Base-by-base conservation (phyloP, 92 coral and sea anemone species). In the Epizoanthus stellaris region DNA sequence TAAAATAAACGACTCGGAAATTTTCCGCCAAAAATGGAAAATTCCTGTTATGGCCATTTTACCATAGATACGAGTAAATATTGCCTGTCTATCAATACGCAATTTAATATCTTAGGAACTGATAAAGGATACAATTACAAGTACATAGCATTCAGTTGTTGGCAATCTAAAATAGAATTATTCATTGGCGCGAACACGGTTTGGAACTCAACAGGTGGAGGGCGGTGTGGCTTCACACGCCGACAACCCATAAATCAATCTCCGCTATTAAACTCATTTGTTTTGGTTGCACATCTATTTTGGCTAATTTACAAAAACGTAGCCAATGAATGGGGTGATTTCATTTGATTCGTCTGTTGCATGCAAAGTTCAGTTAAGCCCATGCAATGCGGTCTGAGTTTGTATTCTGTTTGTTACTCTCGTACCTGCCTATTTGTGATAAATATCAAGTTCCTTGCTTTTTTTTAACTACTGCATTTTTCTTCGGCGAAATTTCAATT, bases 201-300 rank as follows among this genome's bases (percentile, higher is more conserved):
- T 19, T 59, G 25, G 14, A 20, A 2, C 47, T 19, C 19, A 62
- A 40, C 83, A 79, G 83, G 83, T 79, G 83, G 83, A 61, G 15
- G 45, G 45, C 30, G 49, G 49, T 68, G 73, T 68, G 73, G 21
- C 2, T 68, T 68, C 42, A 49, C 20, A 11, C n/a, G 49, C 45
- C 7, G 73, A 38, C 49, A 68, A 43, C 10, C 40, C 72, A 67
- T 67, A 12, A 68, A 68, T 68, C 73, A 68, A 38, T 38, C 15
- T 68, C 11, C 5, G 21, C n/a, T 36, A 4, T 66, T 12, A 30
- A 30, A 66, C 36, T 1, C 6, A 66, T 66, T 38, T 63, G 2
- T 63, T 6, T 19, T 13, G 56, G 56, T 49, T 49, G 3, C 70
- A 7, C 9, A 7, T 25, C 13, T 21, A 12, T 5, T 65, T 14